Evolutionary conservation across 2,113 vertebrate genomes (phyloP).

Genomic region (Eulemur rufifrons): DNA sequence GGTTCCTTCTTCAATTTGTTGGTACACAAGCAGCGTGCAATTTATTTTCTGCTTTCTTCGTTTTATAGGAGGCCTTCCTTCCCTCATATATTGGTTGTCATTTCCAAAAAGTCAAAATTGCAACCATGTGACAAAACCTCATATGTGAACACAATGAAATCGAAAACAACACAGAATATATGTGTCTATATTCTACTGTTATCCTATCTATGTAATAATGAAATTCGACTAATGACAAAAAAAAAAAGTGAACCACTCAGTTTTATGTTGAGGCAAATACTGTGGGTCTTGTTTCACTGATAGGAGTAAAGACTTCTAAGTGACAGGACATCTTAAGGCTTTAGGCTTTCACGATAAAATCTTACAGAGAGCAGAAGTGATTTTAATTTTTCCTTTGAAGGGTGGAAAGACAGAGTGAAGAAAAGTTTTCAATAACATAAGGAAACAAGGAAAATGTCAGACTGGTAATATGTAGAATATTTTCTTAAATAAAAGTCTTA

Average conservation of each 20-base stretch:
- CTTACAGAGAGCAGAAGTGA: not conserved
- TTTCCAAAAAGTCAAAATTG: not conserved
- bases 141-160: not conserved
- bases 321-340: not conserved
- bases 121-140: not conserved
- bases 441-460: not conserved
- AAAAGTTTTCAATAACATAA: not conserved
- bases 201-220: not conserved
- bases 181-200: not conserved
- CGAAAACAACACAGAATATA: not conserved
- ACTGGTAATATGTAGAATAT: not conserved
- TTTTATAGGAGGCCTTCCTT: not conserved
- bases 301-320: not conserved
- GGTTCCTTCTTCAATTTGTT: not conserved
- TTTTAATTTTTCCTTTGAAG: not conserved
- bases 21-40: not conserved
- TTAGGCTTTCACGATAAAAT: not conserved
- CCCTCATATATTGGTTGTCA: not conserved
- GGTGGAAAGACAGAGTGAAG: not conserved
- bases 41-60: not conserved
- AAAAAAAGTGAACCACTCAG: not conserved
- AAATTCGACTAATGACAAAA: not conserved
- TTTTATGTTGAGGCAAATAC: not conserved
- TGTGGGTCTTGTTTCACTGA: not conserved
- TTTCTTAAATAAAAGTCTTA: constrained; percentile 6